A percentile compares a stretch with the other conserved stretches of the same genome.
These are phyloP conservation scores for Arothron firmamentum DNA, from an alignment of 2,113 vertebrate species.

Conservation along the genomic window DNA sequence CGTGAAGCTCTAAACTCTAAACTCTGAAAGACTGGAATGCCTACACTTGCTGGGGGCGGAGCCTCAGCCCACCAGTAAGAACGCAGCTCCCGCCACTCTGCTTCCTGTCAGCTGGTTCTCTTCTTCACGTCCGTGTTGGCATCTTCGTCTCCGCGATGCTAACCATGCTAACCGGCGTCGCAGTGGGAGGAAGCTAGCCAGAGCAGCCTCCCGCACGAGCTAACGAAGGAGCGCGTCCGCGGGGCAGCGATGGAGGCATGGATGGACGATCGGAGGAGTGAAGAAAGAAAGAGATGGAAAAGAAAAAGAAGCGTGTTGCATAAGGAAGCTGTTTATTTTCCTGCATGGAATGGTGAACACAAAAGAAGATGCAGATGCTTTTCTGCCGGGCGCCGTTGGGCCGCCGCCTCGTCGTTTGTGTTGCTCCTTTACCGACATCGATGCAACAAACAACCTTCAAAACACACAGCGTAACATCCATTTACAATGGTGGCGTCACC, in stretches of 20 bases:
- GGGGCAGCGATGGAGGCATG: constrained; percentile 31
- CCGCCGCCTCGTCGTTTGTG: constrained; percentile 74
- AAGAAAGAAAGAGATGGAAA: constrained; percentile 65
- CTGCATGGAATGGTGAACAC: constrained; percentile 82
- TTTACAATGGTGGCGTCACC: constrained; percentile 90
- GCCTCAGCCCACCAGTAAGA: no score
- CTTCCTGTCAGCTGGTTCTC: no score
- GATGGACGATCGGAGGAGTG: constrained; percentile 28
- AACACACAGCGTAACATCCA: constrained; percentile 96
- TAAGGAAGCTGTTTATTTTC: constrained; percentile 83
- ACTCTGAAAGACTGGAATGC: background rate
- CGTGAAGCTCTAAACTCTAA: background rate
- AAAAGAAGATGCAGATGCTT: constrained; percentile 81
- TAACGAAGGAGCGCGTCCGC: background rate
- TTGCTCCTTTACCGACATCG: constrained; percentile 84
- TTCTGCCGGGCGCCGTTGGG: constrained; percentile 83
- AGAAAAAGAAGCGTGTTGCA: constrained; percentile 80
- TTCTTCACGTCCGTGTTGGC: no score
- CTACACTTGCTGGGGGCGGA: no score
- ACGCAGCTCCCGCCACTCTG: no score
- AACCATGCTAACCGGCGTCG: no score
- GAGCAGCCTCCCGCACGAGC: constrained; percentile 20
- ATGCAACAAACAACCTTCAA: constrained; percentile 93
- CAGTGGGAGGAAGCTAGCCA: no score
- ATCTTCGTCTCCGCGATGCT: no score